Percentiles rank a stretch among this genome's conserved stretches.
phyloP scores from a whole-genome alignment of 2,113 vertebrate genomes.

The Cnemophilus loriae region DNA sequence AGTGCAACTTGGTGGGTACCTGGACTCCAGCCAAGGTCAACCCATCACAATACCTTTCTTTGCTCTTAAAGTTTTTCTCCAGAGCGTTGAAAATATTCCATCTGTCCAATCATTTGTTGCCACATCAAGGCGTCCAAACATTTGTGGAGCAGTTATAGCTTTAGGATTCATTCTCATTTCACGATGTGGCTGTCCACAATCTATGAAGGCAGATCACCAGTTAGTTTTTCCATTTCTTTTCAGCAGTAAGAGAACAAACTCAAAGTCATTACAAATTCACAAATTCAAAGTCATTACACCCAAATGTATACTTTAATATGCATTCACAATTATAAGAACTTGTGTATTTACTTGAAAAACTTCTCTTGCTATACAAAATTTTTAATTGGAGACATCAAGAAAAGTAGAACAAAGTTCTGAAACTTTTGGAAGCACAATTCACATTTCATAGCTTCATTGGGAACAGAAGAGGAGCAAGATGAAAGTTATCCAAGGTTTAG shows the following conservation, averaged over 20 bases:
- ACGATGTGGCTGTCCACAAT: slow-evolving; percentile 89
- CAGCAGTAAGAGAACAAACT: neutral
- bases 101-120: slow-evolving; percentile 98
- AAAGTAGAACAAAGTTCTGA: neutral
- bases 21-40: neutral
- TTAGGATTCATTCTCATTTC: slow-evolving; percentile 99
- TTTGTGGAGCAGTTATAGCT: slow-evolving; percentile 94
- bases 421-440: neutral
- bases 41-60: slow-evolving; percentile 80
- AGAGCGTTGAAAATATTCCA: slow-evolving; percentile 93
- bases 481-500: neutral
- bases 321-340: neutral
- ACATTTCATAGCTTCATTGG: neutral
- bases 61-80: slow-evolving; percentile 92
- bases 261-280: neutral
- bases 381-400: neutral
- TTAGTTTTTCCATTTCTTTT: neutral
- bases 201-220: slow-evolving; percentile 56
- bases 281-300: neutral
- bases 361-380: neutral
- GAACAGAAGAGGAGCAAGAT: neutral
- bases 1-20: neutral
- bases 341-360: neutral
- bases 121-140: slow-evolving; percentile 94
- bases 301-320: neutral